phyloP scores from a whole-genome alignment of 2,888 invertebrate genomes.

The Aphodius granarius region DNA sequence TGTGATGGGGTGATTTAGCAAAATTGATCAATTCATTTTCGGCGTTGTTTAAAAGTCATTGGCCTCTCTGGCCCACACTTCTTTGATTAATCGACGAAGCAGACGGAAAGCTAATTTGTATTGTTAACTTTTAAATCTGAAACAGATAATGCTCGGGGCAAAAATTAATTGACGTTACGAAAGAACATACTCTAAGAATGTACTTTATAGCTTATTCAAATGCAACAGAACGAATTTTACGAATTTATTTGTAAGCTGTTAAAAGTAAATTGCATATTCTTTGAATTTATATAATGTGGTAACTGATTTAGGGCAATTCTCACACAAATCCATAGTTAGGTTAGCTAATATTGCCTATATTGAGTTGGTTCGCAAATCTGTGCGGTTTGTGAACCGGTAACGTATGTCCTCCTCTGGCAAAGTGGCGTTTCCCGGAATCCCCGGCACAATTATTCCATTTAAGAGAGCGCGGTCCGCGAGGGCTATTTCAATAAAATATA shows the following conservation, averaged over 20 bases:
- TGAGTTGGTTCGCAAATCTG: not conserved
- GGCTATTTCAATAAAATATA: constrained; percentile 14
- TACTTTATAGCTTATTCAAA: not conserved
- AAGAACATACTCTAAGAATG: not conserved
- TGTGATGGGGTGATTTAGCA: not conserved
- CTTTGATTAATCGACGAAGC: constrained; percentile 10
- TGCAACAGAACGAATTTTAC: too few species aligned
- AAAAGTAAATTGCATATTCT: too few species aligned
- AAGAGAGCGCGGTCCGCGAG: constrained; percentile 5
- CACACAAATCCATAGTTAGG: not conserved
- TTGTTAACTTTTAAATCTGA: not conserved
- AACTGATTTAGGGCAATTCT: not conserved
- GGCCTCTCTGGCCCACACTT: not conserved
- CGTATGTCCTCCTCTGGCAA: not conserved
- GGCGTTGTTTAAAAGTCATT: not conserved
- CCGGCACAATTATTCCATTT: constrained; percentile 13
- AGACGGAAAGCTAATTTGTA: constrained; percentile 8
- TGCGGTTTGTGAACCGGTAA: not conserved
- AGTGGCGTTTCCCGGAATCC: not conserved
- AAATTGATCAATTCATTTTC: not conserved
- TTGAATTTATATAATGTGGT: too few species aligned
- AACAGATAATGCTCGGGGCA: not conserved
- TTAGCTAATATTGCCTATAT: not conserved
- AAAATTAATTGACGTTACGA: not conserved
- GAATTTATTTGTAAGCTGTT: too few species aligned